phyloP scores from a whole-genome alignment of 2,888 invertebrate genomes.

The Zaprionus obscuricornis region DNA sequence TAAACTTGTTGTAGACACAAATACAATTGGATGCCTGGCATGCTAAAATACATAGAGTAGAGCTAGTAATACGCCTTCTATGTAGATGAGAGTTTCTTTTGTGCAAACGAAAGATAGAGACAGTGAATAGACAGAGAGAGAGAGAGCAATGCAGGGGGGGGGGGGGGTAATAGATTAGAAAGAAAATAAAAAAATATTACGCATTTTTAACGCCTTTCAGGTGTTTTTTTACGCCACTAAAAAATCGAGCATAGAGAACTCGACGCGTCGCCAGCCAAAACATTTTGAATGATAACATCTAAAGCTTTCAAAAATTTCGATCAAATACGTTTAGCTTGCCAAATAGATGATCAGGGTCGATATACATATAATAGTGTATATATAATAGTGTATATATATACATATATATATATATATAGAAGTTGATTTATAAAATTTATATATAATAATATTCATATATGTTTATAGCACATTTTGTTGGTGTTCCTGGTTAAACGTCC shows the following conservation, averaged over 20 bases:
- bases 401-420: constrained; percentile 11
- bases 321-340: constrained; percentile 54
- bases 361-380: constrained; percentile 30
- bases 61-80: constrained; percentile 61
- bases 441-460: constrained; percentile 5
- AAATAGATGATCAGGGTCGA: constrained; percentile 76
- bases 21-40: constrained; percentile 42
- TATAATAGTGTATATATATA: constrained; percentile 32
- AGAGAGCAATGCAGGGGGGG: constrained; percentile 27
- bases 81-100: constrained; percentile 42
- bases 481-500: constrained; percentile 7
- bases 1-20: constrained; percentile 55
- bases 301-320: constrained; percentile 28
- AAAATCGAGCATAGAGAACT: constrained; percentile 31
- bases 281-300: constrained; percentile 64
- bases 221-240: no score
- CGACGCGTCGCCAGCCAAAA: constrained; percentile 40
- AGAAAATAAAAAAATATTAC: constrained; percentile 42
- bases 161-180: constrained; percentile 28
- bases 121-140: constrained; percentile 23
- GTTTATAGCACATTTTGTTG: no score
- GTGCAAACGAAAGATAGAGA: not conserved
- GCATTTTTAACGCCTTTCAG: constrained; percentile 55
- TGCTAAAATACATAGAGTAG: constrained; percentile 18
- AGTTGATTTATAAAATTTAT: constrained; percentile 1